Conservation (phyloP, 1,140 invertebrate genomes). For the Drosophila micromelanica region DNA sequence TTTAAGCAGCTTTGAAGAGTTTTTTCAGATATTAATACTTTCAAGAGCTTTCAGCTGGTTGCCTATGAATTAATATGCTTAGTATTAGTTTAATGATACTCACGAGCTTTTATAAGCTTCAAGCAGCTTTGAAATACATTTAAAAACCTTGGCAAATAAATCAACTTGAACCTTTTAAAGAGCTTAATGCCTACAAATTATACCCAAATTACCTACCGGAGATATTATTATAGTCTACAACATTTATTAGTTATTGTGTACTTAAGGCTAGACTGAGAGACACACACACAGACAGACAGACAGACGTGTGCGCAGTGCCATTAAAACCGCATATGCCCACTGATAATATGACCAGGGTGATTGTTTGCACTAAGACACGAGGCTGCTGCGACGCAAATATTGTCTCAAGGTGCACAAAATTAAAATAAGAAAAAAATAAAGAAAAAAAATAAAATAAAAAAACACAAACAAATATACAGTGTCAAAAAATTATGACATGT, state of each 20-base stretch:
- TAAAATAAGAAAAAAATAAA: not conserved
- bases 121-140: too few relatives aligned
- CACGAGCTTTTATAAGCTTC: too few relatives aligned
- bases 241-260: slow-evolving; percentile 18
- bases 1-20: too few relatives aligned
- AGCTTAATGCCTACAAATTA: too few relatives aligned
- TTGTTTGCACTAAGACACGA: slow-evolving; percentile 40
- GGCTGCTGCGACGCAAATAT: slow-evolving; percentile 45
- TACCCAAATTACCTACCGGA: too few relatives aligned
- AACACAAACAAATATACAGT: slow-evolving; percentile 2
- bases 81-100: too few relatives aligned
- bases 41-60: too few relatives aligned
- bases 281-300: slow-evolving; percentile 8
- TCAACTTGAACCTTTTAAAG: too few relatives aligned
- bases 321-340: slow-evolving; percentile 23
- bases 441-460: not conserved
- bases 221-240: not conserved
- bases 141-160: too few relatives aligned
- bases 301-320: not conserved
- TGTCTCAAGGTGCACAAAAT: slow-evolving; percentile 22
- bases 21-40: too few relatives aligned
- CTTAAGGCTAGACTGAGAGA: slow-evolving; percentile 13
- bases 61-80: too few relatives aligned
- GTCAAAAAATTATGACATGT: slow-evolving; percentile 10
- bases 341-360: slow-evolving; percentile 33